Evolutionary conservation across 2,888 invertebrate species (phyloP), one percentile per base, ranked within the genome.

Genomic region (Gymnoscelis rufifasciata): DNA sequence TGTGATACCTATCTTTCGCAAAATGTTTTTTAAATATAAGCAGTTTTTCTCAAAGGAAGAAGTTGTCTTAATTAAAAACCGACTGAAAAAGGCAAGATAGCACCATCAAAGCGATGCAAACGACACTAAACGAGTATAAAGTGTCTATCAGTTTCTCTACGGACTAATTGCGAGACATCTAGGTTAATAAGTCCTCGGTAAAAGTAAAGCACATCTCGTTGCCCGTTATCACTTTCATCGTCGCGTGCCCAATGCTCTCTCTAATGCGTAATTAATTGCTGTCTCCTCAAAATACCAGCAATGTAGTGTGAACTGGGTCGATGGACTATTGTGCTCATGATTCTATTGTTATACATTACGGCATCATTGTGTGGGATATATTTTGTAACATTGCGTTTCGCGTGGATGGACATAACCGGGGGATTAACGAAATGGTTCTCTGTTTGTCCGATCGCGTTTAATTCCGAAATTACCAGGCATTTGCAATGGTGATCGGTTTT

Each of bases 261-360:
- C 66, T 68, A 66, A 70, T 64, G 64, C 55, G 56, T 65, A 44
- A 64, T 66, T 71, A 70, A 71, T 71, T 69, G 63, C 66, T 56
- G 55, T 64, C 61, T 51, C 57, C 56, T 57, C 62, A 61, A 69
- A 60, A 56, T 46, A 56, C 53, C 59, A 47, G 70, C 62, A 67
- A 71, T 71, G 70, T 73, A 72, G 73, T 58, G 57, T 33, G 54
- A 56, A 56, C 45, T 48, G 27, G 54, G 51, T 36, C 52, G 42
- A 29, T 43, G 44, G 46, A 43, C 47, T 36, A 48, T 47, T 41
- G 51, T 35, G 45, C 37, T 35, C 33, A 39, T 46, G 41, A 48
- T 38, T 50, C 44, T 44, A 43, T 47, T 49, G 50, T 48, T 35
- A 41, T 41, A 41, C 13, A 43, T 52, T 54, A 55, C 55, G 14